A percentile compares a stretch with the other conserved stretches of the same genome.
These are phyloP conservation scores for Saccopteryx leptura DNA, from an alignment of 2,113 vertebrate genomes.

Conservation along the genomic window DNA sequence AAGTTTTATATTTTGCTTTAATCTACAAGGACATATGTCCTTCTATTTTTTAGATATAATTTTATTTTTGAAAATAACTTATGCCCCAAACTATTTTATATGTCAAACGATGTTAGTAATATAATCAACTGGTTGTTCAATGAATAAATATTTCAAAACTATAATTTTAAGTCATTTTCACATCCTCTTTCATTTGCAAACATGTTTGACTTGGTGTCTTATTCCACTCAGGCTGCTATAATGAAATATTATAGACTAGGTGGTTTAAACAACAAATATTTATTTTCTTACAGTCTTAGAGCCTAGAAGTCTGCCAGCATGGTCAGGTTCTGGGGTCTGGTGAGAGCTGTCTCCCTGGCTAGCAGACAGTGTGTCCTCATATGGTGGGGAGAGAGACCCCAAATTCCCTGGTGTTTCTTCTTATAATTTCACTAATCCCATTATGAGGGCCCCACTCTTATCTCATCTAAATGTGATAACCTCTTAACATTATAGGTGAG, in stretches of 20 bases:
- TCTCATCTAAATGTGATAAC: not conserved
- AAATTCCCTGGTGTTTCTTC: not conserved
- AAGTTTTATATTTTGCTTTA: conserved; percentile 39
- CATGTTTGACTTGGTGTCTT: not conserved
- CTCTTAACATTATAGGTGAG: not conserved
- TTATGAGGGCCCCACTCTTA: not conserved
- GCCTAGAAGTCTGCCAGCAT: not conserved
- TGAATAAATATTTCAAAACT: not conserved
- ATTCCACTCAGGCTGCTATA: not conserved
- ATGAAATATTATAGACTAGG: not conserved
- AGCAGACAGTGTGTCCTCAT: not conserved
- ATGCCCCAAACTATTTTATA: not conserved
- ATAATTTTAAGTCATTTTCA: conserved; percentile 21
- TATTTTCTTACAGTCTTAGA: not conserved
- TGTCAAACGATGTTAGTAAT: not conserved
- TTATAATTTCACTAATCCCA: not conserved
- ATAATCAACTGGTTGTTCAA: not conserved
- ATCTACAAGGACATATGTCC: not conserved
- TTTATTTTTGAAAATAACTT: conserved; percentile 47
- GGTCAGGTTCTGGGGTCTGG: not conserved
- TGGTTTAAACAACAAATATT: not conserved
- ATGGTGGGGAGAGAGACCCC: not conserved
- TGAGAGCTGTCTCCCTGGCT: not conserved
- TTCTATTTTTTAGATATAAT: conserved; percentile 50
- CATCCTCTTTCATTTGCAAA: not conserved